These are phyloP conservation scores for Ctenosaura bakeri DNA, from an alignment of 2,797 vertebrate genomes.

Conservation along the genomic window DNA sequence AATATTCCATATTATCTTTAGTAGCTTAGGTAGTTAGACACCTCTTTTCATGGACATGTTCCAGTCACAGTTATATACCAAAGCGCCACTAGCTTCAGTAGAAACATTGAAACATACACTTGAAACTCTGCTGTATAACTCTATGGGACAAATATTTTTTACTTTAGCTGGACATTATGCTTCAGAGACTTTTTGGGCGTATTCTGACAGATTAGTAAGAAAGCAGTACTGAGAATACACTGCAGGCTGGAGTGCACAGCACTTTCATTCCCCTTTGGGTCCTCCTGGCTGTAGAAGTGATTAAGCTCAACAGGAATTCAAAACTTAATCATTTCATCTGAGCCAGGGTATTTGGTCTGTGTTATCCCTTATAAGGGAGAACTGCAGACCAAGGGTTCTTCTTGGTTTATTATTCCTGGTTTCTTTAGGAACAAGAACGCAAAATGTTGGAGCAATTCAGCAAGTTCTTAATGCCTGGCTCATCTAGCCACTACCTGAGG, in stretches of 20 bases:
- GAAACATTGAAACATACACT: neutral
- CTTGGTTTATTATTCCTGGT: neutral
- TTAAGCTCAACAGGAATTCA: neutral
- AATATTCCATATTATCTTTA: neutral
- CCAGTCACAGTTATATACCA: neutral
- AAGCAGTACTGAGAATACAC: neutral
- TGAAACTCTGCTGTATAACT: neutral
- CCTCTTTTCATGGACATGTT: neutral
- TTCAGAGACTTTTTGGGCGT: neutral
- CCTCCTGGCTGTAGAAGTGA: neutral
- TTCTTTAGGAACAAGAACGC: neutral
- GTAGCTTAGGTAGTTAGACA: no score
- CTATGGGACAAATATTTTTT: neutral
- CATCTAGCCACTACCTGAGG: neutral
- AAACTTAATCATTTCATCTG: neutral
- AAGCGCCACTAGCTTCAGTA: neutral
- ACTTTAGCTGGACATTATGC: neutral
- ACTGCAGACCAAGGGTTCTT: neutral
- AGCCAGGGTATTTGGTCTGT: neutral
- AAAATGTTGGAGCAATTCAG: neutral
- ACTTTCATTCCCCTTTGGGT: neutral
- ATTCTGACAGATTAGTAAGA: neutral
- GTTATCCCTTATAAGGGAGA: neutral
- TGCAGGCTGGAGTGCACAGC: neutral
- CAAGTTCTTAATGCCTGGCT: neutral